Percentiles rank a stretch among this genome's conserved stretches.
Conservation (phyloP, 2,888 invertebrate genomes). For the Polia nebulosa region DNA sequence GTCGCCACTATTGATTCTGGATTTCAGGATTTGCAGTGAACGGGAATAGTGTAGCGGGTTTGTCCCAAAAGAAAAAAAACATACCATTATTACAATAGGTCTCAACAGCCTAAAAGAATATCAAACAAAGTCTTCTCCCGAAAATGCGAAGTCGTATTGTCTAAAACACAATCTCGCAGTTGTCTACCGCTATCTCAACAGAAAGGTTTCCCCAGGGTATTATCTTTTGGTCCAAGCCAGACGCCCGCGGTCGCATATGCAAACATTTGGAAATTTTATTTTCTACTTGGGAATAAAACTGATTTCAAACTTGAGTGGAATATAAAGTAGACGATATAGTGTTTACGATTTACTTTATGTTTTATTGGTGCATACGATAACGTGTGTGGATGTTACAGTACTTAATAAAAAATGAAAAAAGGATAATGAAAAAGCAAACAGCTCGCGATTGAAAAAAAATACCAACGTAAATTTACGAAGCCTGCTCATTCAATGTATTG, state of each 20-base stretch:
- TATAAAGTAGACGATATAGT: conserved; percentile 31
- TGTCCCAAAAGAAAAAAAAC: too few species aligned
- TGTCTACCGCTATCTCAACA: conserved; percentile 39
- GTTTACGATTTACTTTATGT: conserved; percentile 34
- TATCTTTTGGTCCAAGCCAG: conserved; percentile 55
- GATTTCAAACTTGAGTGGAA: conserved; percentile 40
- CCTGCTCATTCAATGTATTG: too few species aligned
- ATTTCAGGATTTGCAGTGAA: too few species aligned
- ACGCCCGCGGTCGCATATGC: conserved; percentile 28
- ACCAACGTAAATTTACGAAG: too few species aligned
- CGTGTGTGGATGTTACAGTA: too few species aligned
- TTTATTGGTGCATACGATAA: conserved; percentile 21
- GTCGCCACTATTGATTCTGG: too few species aligned
- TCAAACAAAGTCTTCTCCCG: conserved; percentile 4
- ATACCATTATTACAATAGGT: too few species aligned
- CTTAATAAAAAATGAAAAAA: too few species aligned
- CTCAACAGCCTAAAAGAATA: too few species aligned
- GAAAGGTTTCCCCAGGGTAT: conserved; percentile 70
- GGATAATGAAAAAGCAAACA: too few species aligned
- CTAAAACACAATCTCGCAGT: conserved; percentile 28
- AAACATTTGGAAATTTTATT: conserved; percentile 50
- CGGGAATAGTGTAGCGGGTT: too few species aligned
- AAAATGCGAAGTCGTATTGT: conserved; percentile 30
- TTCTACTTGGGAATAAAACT: conserved; percentile 51
- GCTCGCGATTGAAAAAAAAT: too few species aligned